A percentile compares a stretch with the other conserved stretches of the same genome.
phyloP scores from a whole-genome alignment of 2,797 vertebrate genomes.

The Poecile montanus region DNA sequence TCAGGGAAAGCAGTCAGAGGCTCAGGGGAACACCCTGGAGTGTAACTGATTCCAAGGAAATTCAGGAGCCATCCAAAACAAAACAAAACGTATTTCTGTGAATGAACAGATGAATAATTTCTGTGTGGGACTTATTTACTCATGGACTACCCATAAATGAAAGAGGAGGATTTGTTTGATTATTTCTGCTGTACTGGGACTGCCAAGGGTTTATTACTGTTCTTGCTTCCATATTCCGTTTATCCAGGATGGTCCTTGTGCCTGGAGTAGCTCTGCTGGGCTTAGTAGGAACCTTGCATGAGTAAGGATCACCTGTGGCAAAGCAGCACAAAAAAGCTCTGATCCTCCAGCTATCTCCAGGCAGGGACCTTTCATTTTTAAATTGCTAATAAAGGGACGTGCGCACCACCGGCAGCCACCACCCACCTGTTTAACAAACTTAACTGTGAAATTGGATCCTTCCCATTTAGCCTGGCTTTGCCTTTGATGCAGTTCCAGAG shows the following conservation, averaged over 20 bases:
- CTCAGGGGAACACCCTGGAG: not conserved
- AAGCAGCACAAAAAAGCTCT: not conserved
- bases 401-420: not conserved
- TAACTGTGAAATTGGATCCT: conserved; percentile 66
- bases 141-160: not conserved
- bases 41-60: not conserved
- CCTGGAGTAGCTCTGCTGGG: not conserved
- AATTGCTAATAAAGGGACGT: conserved; percentile 48
- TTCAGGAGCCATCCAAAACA: not conserved
- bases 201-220: not conserved
- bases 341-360: conserved; percentile 7
- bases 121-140: not conserved
- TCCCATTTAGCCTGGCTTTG: conserved; percentile 46
- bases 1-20: not conserved
- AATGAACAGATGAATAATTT: not conserved
- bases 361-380: conserved; percentile 27
- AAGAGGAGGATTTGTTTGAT: not conserved
- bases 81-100: not conserved
- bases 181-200: not conserved
- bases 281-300: not conserved
- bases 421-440: conserved; percentile 65
- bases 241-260: not conserved
- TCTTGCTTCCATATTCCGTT: not conserved
- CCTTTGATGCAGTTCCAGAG: conserved; percentile 65
- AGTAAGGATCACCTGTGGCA: not conserved